These are phyloP conservation scores for Drosophila putrida DNA, from an alignment of 2,888 invertebrate genomes.

Conservation along the genomic window DNA sequence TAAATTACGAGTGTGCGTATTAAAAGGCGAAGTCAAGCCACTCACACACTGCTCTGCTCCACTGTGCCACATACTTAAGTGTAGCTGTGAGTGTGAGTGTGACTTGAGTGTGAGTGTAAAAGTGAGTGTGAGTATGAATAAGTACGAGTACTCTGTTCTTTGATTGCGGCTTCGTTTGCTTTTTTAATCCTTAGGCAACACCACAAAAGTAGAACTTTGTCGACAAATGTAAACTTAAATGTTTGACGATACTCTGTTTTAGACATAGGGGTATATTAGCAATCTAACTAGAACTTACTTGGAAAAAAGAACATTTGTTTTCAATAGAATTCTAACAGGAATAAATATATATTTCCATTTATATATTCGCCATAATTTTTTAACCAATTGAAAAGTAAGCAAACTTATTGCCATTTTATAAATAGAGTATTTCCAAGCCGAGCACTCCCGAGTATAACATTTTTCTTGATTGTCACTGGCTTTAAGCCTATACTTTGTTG, in stretches of 20 bases:
- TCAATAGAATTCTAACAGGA: not conserved
- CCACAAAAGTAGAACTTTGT: constrained; percentile 18
- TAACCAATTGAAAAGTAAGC: no score
- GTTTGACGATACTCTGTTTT: not conserved
- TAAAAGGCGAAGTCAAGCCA: constrained; percentile 36
- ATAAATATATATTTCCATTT: no score
- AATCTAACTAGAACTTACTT: no score
- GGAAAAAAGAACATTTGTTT: no score
- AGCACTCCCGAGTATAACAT: not conserved
- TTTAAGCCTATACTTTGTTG: constrained; percentile 46
- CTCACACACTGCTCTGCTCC: constrained; percentile 14
- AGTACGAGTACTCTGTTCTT: constrained; percentile 30
- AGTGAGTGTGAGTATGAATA: constrained; percentile 6
- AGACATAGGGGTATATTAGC: not conserved
- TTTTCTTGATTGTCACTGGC: constrained; percentile 11
- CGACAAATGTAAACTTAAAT: constrained; percentile 1
- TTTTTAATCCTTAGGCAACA: constrained; percentile 49
- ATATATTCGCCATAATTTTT: no score
- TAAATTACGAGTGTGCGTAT: constrained; percentile 36
- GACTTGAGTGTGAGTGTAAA: constrained; percentile 2
- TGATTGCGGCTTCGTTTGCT: constrained; percentile 40
- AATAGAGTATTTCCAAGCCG: not conserved
- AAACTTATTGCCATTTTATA: no score
- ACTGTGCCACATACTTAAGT: constrained; percentile 46
- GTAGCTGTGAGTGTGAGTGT: constrained; percentile 13